These are phyloP conservation scores for Drosophila ficusphila DNA, from an alignment of 1,140 invertebrate species.

Conservation along the genomic window DNA sequence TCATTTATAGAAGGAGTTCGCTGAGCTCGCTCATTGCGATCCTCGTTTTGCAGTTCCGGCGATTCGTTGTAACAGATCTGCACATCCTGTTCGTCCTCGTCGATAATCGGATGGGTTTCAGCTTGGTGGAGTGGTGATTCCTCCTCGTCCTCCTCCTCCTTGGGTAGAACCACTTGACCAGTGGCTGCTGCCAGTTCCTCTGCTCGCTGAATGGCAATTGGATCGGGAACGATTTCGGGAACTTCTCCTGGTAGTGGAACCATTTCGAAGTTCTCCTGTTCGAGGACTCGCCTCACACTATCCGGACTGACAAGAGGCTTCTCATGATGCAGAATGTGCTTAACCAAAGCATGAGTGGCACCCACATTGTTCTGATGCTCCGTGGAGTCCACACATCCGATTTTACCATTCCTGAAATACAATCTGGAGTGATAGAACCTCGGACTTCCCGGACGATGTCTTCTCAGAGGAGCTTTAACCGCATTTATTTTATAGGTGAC, in stretches of 20 bases:
- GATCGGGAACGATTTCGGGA: slow-evolving; percentile 36
- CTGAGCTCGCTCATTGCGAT: slow-evolving; percentile 60
- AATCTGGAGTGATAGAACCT: slow-evolving; percentile 74
- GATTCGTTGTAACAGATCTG: slow-evolving; percentile 81
- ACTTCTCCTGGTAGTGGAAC: slow-evolving; percentile 62
- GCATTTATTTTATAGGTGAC: slow-evolving; percentile 80
- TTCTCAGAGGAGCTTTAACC: slow-evolving; percentile 59
- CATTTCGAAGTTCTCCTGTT: slow-evolving; percentile 45
- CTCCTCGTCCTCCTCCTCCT: slow-evolving; percentile 23
- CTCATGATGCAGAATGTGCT: slow-evolving; percentile 79
- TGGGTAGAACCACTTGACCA: slow-evolving; percentile 47
- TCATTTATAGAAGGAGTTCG: slow-evolving; percentile 64
- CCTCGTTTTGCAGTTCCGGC: slow-evolving; percentile 76
- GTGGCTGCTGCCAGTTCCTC: slow-evolving; percentile 56
- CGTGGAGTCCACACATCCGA: slow-evolving; percentile 81
- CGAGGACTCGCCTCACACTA: slow-evolving; percentile 69
- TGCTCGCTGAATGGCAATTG: slow-evolving; percentile 41
- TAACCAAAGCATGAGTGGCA: slow-evolving; percentile 79
- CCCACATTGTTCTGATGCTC: slow-evolving; percentile 76
- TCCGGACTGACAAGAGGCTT: slow-evolving; percentile 78
- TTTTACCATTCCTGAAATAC: slow-evolving; percentile 80
- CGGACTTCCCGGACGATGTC: slow-evolving; percentile 68
- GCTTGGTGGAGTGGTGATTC: slow-evolving; percentile 10
- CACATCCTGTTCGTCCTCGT: slow-evolving; percentile 81
- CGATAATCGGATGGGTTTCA: slow-evolving; percentile 47